Conservation (phyloP, 2,113 vertebrate genomes). For the Pterophyllum scalare region DNA sequence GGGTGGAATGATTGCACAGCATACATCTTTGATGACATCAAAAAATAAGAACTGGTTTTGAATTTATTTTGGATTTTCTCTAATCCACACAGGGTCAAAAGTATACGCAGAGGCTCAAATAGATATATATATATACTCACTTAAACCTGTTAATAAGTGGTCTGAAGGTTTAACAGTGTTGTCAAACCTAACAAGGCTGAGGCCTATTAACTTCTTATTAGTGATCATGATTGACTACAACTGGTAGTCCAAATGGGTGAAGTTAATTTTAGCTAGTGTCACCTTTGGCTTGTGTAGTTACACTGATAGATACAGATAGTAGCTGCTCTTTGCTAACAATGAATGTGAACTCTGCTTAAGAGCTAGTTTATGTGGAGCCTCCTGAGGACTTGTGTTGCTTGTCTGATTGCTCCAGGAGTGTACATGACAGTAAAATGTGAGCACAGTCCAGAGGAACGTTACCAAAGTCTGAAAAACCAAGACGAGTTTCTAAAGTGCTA, state of each 20-base stretch:
- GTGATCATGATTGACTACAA: too few species aligned
- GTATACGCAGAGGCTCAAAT: too few species aligned
- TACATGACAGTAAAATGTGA: too few species aligned
- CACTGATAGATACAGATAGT: background rate
- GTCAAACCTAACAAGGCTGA: too few species aligned
- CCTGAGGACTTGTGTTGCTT: background rate
- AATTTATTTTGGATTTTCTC: too few species aligned
- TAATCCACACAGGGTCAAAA: too few species aligned
- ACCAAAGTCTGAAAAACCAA: background rate
- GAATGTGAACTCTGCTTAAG: background rate
- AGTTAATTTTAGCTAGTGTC: background rate
- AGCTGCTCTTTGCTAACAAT: background rate
- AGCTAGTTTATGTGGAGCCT: background rate
- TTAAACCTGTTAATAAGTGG: too few species aligned
- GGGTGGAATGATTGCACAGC: background rate
- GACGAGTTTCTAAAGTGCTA: background rate
- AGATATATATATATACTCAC: too few species aligned
- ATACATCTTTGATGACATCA: background rate
- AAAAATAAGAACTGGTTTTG: background rate
- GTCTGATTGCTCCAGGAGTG: background rate
- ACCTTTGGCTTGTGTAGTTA: background rate
- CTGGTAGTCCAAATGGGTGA: background rate
- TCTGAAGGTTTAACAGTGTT: too few species aligned
- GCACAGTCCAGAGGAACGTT: background rate
- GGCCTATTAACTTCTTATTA: too few species aligned